Percentiles rank a stretch among this genome's conserved stretches.
Conservation (phyloP, 2,113 vertebrate genomes). For the Raphicerus campestris region DNA sequence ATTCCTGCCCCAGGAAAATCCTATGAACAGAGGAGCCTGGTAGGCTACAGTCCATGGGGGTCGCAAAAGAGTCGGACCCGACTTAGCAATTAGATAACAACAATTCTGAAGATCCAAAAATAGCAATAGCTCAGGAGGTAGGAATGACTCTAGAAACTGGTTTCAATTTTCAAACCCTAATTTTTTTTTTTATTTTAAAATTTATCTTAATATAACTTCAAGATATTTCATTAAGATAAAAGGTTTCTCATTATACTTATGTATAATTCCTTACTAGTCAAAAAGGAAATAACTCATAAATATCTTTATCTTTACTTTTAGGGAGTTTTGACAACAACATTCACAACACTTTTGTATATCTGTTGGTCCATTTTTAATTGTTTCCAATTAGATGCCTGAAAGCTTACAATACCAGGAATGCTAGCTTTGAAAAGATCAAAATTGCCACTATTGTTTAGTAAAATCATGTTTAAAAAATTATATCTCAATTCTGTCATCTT, state of each 20-base stretch:
- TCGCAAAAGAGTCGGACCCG: rapidly evolving
- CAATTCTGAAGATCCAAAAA: background rate
- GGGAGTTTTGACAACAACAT: background rate
- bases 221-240: background rate
- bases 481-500: background rate
- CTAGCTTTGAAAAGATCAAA: background rate
- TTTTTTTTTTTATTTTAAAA: background rate
- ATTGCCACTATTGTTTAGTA: background rate
- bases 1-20: background rate
- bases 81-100: background rate
- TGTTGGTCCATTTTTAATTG: background rate
- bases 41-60: background rate
- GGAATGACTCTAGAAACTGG: background rate
- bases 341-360: background rate
- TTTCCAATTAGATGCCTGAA: background rate
- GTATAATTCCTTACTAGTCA: background rate
- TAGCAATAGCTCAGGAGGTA: background rate
- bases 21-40: background rate
- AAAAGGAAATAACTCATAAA: slow-evolving; percentile 30
- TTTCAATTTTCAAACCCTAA: background rate
- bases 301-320: background rate
- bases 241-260: background rate
- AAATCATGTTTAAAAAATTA: background rate
- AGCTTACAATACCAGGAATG: background rate
- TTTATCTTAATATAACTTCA: background rate